These are phyloP conservation scores for Sander vitreus DNA, from an alignment of 2,113 vertebrate genomes.

Conservation along the genomic window DNA sequence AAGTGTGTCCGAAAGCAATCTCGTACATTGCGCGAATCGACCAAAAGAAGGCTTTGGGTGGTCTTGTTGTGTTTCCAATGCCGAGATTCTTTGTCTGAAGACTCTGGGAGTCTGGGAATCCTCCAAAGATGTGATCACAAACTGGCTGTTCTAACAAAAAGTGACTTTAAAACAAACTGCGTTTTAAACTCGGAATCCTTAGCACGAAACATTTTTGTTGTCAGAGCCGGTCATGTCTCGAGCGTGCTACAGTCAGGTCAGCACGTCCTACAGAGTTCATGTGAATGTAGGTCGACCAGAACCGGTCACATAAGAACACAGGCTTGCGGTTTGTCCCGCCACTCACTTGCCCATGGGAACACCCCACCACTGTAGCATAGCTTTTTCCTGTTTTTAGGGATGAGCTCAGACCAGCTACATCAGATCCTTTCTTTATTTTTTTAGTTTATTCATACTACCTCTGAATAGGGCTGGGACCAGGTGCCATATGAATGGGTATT, in stretches of 20 bases:
- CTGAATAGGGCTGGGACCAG: slow-evolving; percentile 76
- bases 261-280: slow-evolving; percentile 53
- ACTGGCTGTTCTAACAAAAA: slow-evolving; percentile 44
- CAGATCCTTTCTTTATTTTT: slow-evolving; percentile 61
- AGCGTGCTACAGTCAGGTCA: slow-evolving; percentile 58
- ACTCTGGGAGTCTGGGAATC: slow-evolving; percentile 47
- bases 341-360: slow-evolving; percentile 71
- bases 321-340: slow-evolving; percentile 62
- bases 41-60: slow-evolving; percentile 66
- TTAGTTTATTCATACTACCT: slow-evolving; percentile 61
- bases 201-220: slow-evolving; percentile 14
- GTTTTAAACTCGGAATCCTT: slow-evolving; percentile 28
- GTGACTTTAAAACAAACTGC: slow-evolving; percentile 41
- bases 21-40: slow-evolving; percentile 18
- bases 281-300: slow-evolving; percentile 71
- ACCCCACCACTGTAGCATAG: slow-evolving; percentile 49
- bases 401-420: slow-evolving; percentile 66
- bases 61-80: slow-evolving; percentile 60
- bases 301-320: slow-evolving; percentile 66
- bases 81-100: slow-evolving; percentile 42
- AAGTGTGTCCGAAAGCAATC: slow-evolving; percentile 57
- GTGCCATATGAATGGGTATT: slow-evolving; percentile 75
- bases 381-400: slow-evolving; percentile 58
- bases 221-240: slow-evolving; percentile 28
- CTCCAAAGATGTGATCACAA: slow-evolving; percentile 66